A percentile compares a stretch with the other conserved stretches of the same genome.
phyloP scores from a whole-genome alignment of 2,113 vertebrate species.

The Amia ocellicauda region DNA sequence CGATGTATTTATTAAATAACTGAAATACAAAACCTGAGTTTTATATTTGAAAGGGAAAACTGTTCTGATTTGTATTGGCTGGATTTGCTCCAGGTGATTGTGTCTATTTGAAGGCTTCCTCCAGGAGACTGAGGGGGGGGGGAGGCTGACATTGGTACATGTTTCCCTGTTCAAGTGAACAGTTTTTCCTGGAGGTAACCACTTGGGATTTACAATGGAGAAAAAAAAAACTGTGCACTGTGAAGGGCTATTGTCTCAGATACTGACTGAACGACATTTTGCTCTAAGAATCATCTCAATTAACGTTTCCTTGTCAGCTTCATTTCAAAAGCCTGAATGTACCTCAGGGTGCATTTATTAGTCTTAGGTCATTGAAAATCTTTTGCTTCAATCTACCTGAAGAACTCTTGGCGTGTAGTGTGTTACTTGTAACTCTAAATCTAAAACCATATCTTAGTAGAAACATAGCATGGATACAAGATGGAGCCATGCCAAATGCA shows the following conservation, averaged over 20 bases:
- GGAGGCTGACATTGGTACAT: conserved; percentile 25
- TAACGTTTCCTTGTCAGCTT: not conserved
- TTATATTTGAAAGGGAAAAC: not conserved
- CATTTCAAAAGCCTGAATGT: not conserved
- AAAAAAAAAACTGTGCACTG: not conserved
- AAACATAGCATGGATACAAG: not conserved
- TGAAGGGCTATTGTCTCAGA: conserved; percentile 5
- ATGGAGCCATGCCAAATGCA: too few species aligned
- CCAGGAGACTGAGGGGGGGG: conserved; percentile 4
- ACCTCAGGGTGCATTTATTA: not conserved
- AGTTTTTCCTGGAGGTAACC: conserved; percentile 18
- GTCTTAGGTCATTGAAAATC: not conserved
- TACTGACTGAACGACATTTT: conserved; percentile 17
- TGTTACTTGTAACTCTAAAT: not conserved
- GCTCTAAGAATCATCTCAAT: conserved; percentile 12
- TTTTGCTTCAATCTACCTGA: not conserved
- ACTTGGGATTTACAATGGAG: conserved; percentile 15
- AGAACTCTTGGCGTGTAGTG: too few species aligned
- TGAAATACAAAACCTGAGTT: too few species aligned
- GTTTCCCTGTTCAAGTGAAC: conserved; percentile 32
- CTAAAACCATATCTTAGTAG: not conserved
- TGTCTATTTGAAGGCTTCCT: conserved; percentile 20
- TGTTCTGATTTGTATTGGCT: conserved; percentile 26
- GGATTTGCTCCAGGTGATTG: conserved; percentile 26
- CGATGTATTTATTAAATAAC: too few species aligned